Evolutionary conservation across 1,140 invertebrate genomes (phyloP), one percentile per base, ranked within the genome.

Genomic region (Aricia agestis): DNA sequence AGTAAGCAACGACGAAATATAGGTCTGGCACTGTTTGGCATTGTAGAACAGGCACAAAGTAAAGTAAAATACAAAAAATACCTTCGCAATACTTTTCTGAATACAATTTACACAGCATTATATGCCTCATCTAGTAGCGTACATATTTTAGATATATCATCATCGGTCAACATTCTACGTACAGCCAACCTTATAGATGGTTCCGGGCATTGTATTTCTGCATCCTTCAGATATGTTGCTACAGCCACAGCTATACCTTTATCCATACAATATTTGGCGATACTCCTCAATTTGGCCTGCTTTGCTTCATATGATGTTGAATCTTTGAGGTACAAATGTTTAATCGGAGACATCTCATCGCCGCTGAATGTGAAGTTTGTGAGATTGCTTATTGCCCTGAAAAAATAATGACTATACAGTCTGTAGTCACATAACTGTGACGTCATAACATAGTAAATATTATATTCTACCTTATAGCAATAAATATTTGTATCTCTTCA

Each of bases 301-400:
- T 95, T 94, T 11, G 92, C 75, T 1, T 93, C 85, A 32, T 87
- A 82, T 1, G 93, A 92, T 1, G 89, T 76, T 4, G 92, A 83
- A 11, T 93, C 83, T 18, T 92, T 92, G 17, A 98, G 85, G 77
- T 94, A 94, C 6, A 98, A 81, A 89, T 98, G 97, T 78, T 98
- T 97, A 0, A 98, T 90, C 0, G 97, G 97, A 1, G 95, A 96
- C 2, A 95, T 68, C 7, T 91, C 85, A 75, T 94, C 90, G 0
- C 95, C 95, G 7, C 88, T 69, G 74, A 97, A 88, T 76, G 83
- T 78, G 76, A 93, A 86, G 75, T 94, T 86, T 75, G 93, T 80
- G 65, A 94, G 84, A 68, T 87, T 79, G 66, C 84, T 69, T 77
- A 94, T 83, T 45, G 88, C 76, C 75, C 86, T 82, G 85, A 57